Evolutionary conservation across 2,113 vertebrate genomes (phyloP), one percentile per base, ranked within the genome.

Genomic region (Dunckerocampus dactyliophorus): DNA sequence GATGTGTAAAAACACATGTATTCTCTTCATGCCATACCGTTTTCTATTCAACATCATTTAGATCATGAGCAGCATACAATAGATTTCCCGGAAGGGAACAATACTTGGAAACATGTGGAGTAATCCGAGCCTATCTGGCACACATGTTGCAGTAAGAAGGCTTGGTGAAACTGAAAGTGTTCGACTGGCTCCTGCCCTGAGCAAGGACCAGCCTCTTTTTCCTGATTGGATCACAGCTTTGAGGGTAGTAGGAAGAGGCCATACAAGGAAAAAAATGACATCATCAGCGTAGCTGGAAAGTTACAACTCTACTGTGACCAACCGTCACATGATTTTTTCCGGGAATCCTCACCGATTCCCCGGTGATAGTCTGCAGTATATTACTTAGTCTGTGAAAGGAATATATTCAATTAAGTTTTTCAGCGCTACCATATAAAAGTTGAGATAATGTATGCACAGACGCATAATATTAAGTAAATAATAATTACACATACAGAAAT

Each of bases 281-380:
- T 78, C 60, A 74, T 14, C 37, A 4, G 2, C 12, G 1, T 6
- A 19, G 15, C 22, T 60, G 81, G 82, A 84, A 84, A 86, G 13
- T 72, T 81, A 78, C 77, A 3, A 21, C 6, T 1, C 6, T 17
- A 2, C 31, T 34, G 17, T 20, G 19, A 19, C 43, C 10, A 20
- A 16, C 19, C 19, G 42, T 17, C 59, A 37, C 13, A 17, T 14
- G 46, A 3, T 8, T 31, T 24, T 48, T 5, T 3, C 22, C 0
- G 0, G 4, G 13, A 62, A 62, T 22, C 14, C 0, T 4, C 11
- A 0, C 1, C 0, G 3, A 21, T 21, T 56, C 22, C 19, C 14
- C 6, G 10, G 20, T 20, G 34, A 49, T 4, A 48, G 4, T 48
- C 24, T 28, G 5, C 2, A 28, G 24, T 3, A 2, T 28, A 28